Base-by-base conservation (phyloP, 2,797 vertebrate genomes). In the Sebastiscus albofasciatus region DNA sequence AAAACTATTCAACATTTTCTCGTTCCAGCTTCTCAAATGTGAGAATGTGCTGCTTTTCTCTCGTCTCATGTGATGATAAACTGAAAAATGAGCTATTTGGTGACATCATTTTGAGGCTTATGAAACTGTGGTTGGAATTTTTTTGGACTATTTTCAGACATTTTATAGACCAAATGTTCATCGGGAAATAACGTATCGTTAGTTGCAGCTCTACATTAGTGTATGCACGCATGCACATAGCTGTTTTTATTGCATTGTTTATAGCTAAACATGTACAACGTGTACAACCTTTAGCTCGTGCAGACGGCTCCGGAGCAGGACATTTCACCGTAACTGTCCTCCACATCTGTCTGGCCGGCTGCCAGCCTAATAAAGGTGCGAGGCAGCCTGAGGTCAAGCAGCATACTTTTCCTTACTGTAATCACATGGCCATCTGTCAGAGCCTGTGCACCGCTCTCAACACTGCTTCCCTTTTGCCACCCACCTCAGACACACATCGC, bases 351-450 rank as follows among this genome's bases (percentile, higher is more conserved):
- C 22, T 85, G 91, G 89, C 42, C 59, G 1, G 10, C 54, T 39
- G 83, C 88, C 91, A 87, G 72, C 11, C 77, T 70, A 34, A 86
- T 90, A 84, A 94, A 93, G 91, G 91, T 93, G 90, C 79, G 74
- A 82, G 87, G 81, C 81, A 86, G 88, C 61, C 58, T 62, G 72
- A 91, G 91, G 91, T 92, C 91, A 81, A 85, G 91, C 86, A 81
- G 89, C 89, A 89, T 85, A 87, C 93, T 88, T 92, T 92, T 90
- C 91, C 92, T 91, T 61, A 79, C 83, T 87, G 86, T 83, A 80
- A 90, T 90, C 89, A 90, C 89, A 79, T 79, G 85, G 72, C 89
- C 89, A 89, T 91, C 84, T 93, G 89, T 92, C 88, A 85, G 84
- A 84, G 77, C 80, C 80, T 46, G 26, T 20, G 18, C 72, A 39